Evolutionary conservation across 2,888 invertebrate species (phyloP).

Genomic region (Perizoma affinitatum): DNA sequence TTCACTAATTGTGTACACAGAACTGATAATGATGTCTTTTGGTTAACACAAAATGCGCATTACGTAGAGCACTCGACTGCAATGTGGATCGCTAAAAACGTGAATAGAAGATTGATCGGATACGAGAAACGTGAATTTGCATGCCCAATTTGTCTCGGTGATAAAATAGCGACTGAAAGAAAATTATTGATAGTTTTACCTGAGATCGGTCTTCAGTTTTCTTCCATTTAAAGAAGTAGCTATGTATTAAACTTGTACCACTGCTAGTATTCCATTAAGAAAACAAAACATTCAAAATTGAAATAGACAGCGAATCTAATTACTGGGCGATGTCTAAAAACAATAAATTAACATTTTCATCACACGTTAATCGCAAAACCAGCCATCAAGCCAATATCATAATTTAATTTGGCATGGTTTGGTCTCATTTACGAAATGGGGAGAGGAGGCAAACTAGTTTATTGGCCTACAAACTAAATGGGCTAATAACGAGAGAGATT

Average conservation of each 20-base stretch:
- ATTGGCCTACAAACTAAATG: slow-evolving; percentile 15
- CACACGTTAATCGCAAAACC: slow-evolving; percentile 55
- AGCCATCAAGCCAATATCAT: slow-evolving; percentile 50
- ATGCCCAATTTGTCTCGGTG: slow-evolving; percentile 48
- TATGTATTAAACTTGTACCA: not conserved
- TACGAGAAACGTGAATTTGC: slow-evolving; percentile 36
- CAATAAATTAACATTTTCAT: slow-evolving; percentile 47
- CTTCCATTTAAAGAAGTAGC: slow-evolving; percentile 4
- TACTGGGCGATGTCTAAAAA: slow-evolving; percentile 17
- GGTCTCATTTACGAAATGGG: slow-evolving; percentile 48
- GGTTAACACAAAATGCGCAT: slow-evolving; percentile 2
- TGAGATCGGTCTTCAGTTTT: slow-evolving; percentile 45
- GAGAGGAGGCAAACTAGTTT: not conserved
- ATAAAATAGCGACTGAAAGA: slow-evolving; percentile 50
- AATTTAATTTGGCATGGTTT: slow-evolving; percentile 36
- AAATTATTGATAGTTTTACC: slow-evolving; percentile 59
- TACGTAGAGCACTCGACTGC: slow-evolving; percentile 5
- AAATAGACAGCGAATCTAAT: slow-evolving; percentile 8
- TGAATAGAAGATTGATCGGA: slow-evolving; percentile 27
- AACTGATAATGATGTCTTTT: slow-evolving; percentile 31
- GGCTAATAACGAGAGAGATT: slow-evolving; percentile 1
- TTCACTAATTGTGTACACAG: slow-evolving; percentile 49
- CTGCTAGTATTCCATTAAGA: not conserved
- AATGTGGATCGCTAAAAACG: slow-evolving; percentile 19
- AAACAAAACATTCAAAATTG: slow-evolving; percentile 1